These are phyloP conservation scores for Chinchilla lanigera DNA, from an alignment of 2,113 vertebrate species.

Conservation along the genomic window DNA sequence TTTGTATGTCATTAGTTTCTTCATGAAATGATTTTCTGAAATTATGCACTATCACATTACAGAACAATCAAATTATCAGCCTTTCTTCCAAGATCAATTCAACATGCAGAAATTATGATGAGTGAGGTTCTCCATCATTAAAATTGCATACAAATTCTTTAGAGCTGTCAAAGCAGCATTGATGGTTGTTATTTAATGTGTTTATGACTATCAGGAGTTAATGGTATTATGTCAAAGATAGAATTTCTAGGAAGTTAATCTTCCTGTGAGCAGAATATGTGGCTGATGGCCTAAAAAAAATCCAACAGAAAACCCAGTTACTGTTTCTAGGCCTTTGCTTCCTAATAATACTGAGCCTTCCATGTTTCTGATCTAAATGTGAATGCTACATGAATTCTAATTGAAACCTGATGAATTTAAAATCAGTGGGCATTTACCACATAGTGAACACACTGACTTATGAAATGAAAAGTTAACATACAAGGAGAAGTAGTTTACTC, in stretches of 20 bases:
- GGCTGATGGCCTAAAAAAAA: conserved; percentile 55
- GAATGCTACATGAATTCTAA: conserved; percentile 54
- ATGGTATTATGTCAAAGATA: conserved; percentile 70
- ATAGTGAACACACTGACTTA: neutral
- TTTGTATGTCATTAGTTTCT: conserved; percentile 84
- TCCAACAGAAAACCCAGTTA: neutral
- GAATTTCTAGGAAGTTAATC: conserved; percentile 79
- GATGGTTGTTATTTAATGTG: conserved; percentile 79
- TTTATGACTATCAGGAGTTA: conserved; percentile 80
- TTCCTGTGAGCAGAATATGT: conserved; percentile 38
- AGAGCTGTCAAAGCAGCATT: conserved; percentile 78
- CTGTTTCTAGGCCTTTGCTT: conserved; percentile 54
- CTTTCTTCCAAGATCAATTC: conserved; percentile 80
- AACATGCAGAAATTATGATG: conserved; percentile 72
- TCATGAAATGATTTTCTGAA: conserved; percentile 83
- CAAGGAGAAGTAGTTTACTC: neutral
- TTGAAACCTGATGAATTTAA: conserved; percentile 62
- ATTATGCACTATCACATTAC: conserved; percentile 80
- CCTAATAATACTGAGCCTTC: neutral
- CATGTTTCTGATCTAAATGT: conserved; percentile 17
- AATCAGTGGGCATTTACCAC: conserved; percentile 42
- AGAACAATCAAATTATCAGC: conserved; percentile 85
- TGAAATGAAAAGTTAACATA: conserved; percentile 59
- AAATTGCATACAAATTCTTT: conserved; percentile 81
- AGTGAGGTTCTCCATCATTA: conserved; percentile 82